Conservation (phyloP, 2,888 invertebrate species). For the Diaphora mendica region DNA sequence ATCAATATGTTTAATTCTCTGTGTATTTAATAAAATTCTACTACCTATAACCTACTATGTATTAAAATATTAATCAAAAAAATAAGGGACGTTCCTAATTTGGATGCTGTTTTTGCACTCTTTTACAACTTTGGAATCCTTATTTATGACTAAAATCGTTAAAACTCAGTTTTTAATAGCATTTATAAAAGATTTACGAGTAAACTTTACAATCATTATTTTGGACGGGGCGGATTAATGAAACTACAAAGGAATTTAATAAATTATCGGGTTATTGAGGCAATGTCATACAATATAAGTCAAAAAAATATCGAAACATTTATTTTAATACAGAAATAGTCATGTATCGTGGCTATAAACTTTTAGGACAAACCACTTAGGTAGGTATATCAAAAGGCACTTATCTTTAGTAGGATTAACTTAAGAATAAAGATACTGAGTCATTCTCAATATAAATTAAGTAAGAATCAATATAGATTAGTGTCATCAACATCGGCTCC, state of each 20-base stretch:
- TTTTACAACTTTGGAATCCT: not conserved
- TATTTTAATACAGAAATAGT: no score
- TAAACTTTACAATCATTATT: slow-evolving; percentile 2
- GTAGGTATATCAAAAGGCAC: not conserved
- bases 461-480: no score
- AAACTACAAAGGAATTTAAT: not conserved
- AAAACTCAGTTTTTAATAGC: not conserved
- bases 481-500: no score
- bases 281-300: not conserved
- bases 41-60: not conserved
- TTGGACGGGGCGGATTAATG: not conserved
- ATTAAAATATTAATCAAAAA: not conserved
- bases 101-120: not conserved
- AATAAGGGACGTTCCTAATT: not conserved
- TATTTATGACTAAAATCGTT: not conserved
- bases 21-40: not conserved
- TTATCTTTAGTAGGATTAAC: not conserved
- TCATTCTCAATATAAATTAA: not conserved
- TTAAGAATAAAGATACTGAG: not conserved
- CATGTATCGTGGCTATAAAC: no score
- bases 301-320: no score
- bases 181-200: not conserved
- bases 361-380: no score
- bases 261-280: not conserved
- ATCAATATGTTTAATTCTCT: not conserved